Evolutionary conservation across 2,797 vertebrate genomes (phyloP), one percentile per base, ranked within the genome.

Genomic region (Onychomys arenicola): DNA sequence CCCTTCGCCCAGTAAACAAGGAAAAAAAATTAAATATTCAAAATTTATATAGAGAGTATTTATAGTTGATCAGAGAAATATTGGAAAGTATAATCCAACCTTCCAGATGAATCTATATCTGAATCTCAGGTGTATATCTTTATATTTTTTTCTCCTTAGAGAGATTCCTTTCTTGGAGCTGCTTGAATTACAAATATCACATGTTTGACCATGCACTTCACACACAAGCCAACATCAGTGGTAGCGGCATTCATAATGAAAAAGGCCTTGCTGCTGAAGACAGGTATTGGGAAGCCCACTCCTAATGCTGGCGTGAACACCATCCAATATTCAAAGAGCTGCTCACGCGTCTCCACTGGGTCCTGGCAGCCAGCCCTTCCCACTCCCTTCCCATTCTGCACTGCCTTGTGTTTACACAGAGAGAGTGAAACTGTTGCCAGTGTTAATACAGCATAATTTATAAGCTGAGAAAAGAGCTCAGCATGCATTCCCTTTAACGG

Each of bases 371-470:
- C 7, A 1, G 94, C 96, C 96, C 69, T 93, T 95, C 91, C 85
- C 90, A 91, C 76, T 89, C 81, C 94, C 96, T 95, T 96, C 69
- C 86, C 91, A 93, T 91, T 97, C 97, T 89, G 91, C 80, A 88
- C 97, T 57, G 92, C 93, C 81, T 97, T 77, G 8, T 97, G 97
- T 97, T 98, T 98, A 97, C 96, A 96, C 95, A 96, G 97, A 2
- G 87, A 95, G 97, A 97, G 95, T 63, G 92, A 96, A 96, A 96
- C 95, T 94, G 91, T 97, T 97, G 97, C 97, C 97, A 98, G 95
- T 96, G 95, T 97, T 97, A 97, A 97, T 97, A 96, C 87, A 94
- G 97, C 96, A 97, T 97, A 97, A 98, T 98, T 98, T 97, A 98
- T 97, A 97, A 98, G 94, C 97, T 96, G 98, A 98, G 97, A 97